Percentiles rank a stretch among this genome's conserved stretches.
These are phyloP conservation scores for Mesitornis unicolor DNA, from an alignment of 2,113 vertebrate species.

Conservation along the genomic window DNA sequence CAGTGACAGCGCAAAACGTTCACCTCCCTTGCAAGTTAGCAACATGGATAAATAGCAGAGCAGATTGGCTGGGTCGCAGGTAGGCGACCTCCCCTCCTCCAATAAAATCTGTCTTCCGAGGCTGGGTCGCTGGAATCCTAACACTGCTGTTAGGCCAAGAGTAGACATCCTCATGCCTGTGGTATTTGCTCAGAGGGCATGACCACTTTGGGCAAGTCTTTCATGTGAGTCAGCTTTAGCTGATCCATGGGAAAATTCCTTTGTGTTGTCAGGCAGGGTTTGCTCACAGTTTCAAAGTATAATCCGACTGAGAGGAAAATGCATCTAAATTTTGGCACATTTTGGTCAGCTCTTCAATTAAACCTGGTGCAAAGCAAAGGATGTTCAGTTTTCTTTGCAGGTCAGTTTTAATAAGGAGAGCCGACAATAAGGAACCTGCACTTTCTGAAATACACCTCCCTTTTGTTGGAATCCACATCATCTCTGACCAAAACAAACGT, in stretches of 20 bases:
- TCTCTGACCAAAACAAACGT: background rate
- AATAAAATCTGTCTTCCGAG: conserved; percentile 54
- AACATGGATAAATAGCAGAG: conserved; percentile 48
- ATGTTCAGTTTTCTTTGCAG: background rate
- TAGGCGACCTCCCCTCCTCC: conserved; percentile 43
- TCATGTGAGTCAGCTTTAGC: conserved; percentile 83
- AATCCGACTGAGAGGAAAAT: conserved; percentile 67
- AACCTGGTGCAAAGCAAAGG: background rate
- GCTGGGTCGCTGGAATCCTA: conserved; percentile 64
- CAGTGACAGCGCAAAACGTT: conserved; percentile 54
- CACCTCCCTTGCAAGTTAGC: conserved; percentile 43
- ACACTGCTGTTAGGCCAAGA: conserved; percentile 68
- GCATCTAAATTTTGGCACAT: conserved; percentile 45
- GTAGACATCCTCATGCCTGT: conserved; percentile 77
- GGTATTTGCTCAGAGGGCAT: conserved; percentile 83
- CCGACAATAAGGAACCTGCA: background rate
- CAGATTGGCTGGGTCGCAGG: conserved; percentile 64
- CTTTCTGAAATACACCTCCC: background rate
- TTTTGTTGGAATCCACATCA: background rate
- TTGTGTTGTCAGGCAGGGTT: conserved; percentile 80
- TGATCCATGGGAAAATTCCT: conserved; percentile 85
- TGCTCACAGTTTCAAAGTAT: conserved; percentile 73
- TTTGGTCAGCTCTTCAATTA: background rate
- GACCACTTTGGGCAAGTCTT: conserved; percentile 82
- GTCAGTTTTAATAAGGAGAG: background rate